phyloP scores from a whole-genome alignment of 1,140 invertebrate genomes.

The Probaryconus sp. region DNA sequence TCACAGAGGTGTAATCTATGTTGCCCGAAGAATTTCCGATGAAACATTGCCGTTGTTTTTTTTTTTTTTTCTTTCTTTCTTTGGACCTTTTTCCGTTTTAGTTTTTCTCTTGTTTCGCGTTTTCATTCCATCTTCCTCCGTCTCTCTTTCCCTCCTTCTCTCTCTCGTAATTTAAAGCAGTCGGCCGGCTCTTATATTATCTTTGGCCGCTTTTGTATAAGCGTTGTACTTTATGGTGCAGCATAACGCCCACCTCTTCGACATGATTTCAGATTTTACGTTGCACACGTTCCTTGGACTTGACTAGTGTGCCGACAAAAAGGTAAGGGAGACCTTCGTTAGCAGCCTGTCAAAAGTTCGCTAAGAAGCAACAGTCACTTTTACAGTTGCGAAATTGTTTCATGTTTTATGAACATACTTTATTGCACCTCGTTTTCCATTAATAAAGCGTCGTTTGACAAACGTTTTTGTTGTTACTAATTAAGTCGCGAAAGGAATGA shows the following conservation, averaged over 20 bases:
- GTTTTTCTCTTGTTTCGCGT: conserved; percentile 47
- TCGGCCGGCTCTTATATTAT: conserved; percentile 56
- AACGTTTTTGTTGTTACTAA: conserved; percentile 45
- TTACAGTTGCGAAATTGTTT: conserved; percentile 46
- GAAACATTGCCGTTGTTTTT: conserved; percentile 51
- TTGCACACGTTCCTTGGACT: conserved; percentile 48
- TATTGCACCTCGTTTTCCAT: conserved; percentile 14
- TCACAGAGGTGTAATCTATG: conserved; percentile 63
- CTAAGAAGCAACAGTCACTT: conserved; percentile 48
- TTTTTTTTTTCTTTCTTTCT: conserved; percentile 39
- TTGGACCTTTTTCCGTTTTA: conserved; percentile 26
- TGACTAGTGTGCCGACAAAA: conserved; percentile 45
- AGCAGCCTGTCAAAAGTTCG: conserved; percentile 58
- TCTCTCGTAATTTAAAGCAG: conserved; percentile 50
- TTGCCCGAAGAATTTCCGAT: conserved; percentile 63
- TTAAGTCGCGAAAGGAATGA: conserved; percentile 36
- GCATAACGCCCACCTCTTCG: conserved; percentile 51
- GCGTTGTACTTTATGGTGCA: conserved; percentile 39
- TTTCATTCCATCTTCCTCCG: too few species aligned
- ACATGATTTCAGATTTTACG: conserved; percentile 58
- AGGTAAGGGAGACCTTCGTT: conserved; percentile 53
- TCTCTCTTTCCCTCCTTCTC: too few species aligned
- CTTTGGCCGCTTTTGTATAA: conserved; percentile 53
- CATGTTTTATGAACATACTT: conserved; percentile 31
- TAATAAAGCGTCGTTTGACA: conserved; percentile 41